Evolutionary conservation across 1,140 invertebrate species (phyloP).

Genomic region (Brachionus angularis): DNA sequence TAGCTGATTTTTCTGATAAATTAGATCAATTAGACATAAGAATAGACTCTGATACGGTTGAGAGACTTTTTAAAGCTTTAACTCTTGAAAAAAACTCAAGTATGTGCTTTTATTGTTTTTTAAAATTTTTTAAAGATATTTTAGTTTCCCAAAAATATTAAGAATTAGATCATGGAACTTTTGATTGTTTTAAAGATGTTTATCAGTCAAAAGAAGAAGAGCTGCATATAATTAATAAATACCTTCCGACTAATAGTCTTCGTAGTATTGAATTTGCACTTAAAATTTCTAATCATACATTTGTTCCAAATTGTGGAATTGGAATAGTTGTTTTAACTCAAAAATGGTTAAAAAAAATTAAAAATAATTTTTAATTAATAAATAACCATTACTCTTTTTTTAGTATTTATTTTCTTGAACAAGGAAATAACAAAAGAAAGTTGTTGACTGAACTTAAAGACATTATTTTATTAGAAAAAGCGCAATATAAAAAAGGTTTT

Average conservation of each 20-base stretch:
- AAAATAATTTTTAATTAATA: no score
- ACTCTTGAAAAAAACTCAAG: conserved; percentile 12
- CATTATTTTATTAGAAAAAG: conserved; percentile 28
- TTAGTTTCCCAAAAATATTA: background rate
- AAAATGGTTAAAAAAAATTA: no score
- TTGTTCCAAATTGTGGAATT: conserved; percentile 33
- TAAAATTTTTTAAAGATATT: background rate
- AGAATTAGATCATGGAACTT: conserved; percentile 8
- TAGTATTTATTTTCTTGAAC: conserved; percentile 22
- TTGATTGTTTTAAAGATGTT: conserved; percentile 29
- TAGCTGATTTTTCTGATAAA: background rate
- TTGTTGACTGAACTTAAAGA: conserved; percentile 21
- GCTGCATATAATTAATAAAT: conserved; percentile 14
- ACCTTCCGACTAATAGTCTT: background rate
- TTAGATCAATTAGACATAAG: conserved; percentile 8
- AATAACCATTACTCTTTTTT: no score
- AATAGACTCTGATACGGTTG: background rate
- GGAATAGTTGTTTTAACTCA: conserved; percentile 16
- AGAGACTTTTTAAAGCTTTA: conserved; percentile 35
- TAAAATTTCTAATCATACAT: conserved; percentile 15
- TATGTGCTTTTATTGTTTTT: background rate
- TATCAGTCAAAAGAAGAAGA: conserved; percentile 26
- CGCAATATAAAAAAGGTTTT: conserved; percentile 3
- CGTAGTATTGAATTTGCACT: conserved; percentile 7
- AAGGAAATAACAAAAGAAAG: conserved; percentile 34